phyloP scores from a whole-genome alignment of 2,113 vertebrate species.

The Varanus komodoensis region DNA sequence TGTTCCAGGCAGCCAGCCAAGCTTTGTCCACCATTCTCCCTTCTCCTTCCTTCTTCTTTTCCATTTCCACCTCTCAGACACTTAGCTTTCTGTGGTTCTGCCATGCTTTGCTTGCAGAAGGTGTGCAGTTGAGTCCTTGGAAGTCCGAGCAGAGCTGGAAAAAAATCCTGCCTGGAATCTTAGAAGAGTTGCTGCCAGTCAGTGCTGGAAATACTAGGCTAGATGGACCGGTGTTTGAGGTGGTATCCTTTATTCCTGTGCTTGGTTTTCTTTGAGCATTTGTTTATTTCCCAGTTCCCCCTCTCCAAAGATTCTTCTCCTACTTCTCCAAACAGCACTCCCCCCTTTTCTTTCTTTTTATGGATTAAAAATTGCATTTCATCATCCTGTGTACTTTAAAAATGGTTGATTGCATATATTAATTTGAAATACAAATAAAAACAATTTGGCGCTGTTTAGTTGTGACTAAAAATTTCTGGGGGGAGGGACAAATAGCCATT shows the following conservation, averaged over 20 bases:
- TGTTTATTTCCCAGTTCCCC: too few species aligned
- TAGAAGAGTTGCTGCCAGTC: too few species aligned
- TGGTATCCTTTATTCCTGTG: too few species aligned
- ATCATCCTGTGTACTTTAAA: slow-evolving; percentile 42
- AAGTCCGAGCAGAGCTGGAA: too few species aligned
- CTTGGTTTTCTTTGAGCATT: too few species aligned
- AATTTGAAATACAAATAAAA: slow-evolving; percentile 55
- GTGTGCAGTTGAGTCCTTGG: too few species aligned
- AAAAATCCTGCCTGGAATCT: too few species aligned
- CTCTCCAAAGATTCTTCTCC: slow-evolving; percentile 2
- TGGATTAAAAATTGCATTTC: slow-evolving; percentile 31
- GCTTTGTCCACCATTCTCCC: not conserved
- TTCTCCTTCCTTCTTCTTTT: not conserved
- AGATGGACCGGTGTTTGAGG: too few species aligned
- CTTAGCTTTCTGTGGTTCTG: too few species aligned
- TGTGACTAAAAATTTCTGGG: slow-evolving; percentile 58
- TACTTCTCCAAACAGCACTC: slow-evolving; percentile 36
- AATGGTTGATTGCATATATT: slow-evolving; percentile 57
- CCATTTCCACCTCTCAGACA: too few species aligned
- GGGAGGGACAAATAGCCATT: not conserved
- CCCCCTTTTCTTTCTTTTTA: slow-evolving; percentile 30
- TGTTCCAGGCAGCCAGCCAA: not conserved
- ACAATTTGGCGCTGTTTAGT: slow-evolving; percentile 55
- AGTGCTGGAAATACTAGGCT: too few species aligned
- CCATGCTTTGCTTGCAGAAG: too few species aligned